Evolutionary conservation across 35 echinoderm and acorn worm species (phyloP).

Genomic region (Lytechinus variegatus): DNA sequence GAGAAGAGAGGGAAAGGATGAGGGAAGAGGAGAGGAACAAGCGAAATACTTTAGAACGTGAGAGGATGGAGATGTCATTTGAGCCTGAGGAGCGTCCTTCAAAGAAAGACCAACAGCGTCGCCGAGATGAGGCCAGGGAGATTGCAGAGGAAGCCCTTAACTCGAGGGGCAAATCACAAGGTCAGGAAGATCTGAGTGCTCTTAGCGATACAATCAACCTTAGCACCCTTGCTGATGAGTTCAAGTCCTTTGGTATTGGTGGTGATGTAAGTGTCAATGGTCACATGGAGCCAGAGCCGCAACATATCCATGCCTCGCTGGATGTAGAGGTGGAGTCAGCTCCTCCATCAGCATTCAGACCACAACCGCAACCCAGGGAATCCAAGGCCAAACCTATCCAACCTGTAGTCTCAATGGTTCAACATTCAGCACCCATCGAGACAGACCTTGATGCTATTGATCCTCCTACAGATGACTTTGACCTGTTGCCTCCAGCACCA

Average conservation of each 20-base stretch:
- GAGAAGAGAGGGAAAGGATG: conserved; percentile 35
- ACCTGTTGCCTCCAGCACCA: background rate
- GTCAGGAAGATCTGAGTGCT: background rate
- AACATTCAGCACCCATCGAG: conserved; percentile 38
- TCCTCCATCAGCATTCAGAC: conserved; percentile 27
- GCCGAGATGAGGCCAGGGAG: conserved; percentile 57
- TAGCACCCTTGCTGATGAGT: conserved; percentile 30
- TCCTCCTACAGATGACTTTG: background rate
- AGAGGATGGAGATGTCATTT: conserved; percentile 49
- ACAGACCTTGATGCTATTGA: conserved; percentile 25
- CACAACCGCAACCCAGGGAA: background rate
- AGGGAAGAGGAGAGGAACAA: conserved; percentile 41
- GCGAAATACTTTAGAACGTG: conserved; percentile 51
- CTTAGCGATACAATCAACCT: conserved; percentile 8
- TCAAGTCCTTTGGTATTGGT: conserved; percentile 1
- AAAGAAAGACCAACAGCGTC: conserved; percentile 62
- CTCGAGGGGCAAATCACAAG: conserved; percentile 29
- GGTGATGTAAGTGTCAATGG: conserved; percentile 34
- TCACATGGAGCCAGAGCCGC: background rate
- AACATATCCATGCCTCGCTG: background rate
- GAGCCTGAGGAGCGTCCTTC: conserved; percentile 64
- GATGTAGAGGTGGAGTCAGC: conserved; percentile 42
- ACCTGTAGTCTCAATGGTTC: conserved; percentile 47
- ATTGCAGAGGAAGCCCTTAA: conserved; percentile 46
- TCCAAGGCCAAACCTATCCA: background rate